phyloP scores from a whole-genome alignment of 2,797 vertebrate species.

The Yasuhikotakia modesta region DNA sequence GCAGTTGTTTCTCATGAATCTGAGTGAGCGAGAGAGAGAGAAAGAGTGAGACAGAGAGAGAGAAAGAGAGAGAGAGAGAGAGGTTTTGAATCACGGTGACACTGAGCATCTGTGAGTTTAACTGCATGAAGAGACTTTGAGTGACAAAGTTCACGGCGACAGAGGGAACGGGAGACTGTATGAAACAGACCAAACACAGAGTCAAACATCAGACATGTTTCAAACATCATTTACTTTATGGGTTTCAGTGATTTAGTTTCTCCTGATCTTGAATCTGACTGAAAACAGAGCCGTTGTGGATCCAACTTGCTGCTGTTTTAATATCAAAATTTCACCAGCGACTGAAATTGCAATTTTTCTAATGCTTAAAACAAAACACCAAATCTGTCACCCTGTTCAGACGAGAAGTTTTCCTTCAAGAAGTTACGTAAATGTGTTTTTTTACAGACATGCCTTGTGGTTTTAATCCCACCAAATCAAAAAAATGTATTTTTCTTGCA shows the following conservation, averaged over 20 bases:
- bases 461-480: not conserved
- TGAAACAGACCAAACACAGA: slow-evolving; percentile 19
- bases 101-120: slow-evolving; percentile 40
- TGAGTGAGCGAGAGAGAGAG: not conserved
- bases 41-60: not conserved
- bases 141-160: slow-evolving; percentile 20
- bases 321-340: not conserved
- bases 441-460: not conserved
- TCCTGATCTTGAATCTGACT: not conserved
- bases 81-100: slow-evolving; percentile 28
- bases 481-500: not conserved
- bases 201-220: slow-evolving; percentile 5
- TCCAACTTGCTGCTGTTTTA: not conserved
- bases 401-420: not conserved
- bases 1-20: slow-evolving; percentile 25
- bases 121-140: slow-evolving; percentile 33
- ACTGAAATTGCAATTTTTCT: not conserved
- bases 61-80: not conserved
- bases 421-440: not conserved
- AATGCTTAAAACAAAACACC: not conserved
- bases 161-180: not conserved
- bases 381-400: not conserved
- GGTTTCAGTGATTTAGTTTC: not conserved
- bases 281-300: not conserved
- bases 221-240: not conserved